Percentiles rank a stretch among this genome's conserved stretches.
phyloP scores from a whole-genome alignment of 2,797 vertebrate species.

The Protosalanx chinensis region DNA sequence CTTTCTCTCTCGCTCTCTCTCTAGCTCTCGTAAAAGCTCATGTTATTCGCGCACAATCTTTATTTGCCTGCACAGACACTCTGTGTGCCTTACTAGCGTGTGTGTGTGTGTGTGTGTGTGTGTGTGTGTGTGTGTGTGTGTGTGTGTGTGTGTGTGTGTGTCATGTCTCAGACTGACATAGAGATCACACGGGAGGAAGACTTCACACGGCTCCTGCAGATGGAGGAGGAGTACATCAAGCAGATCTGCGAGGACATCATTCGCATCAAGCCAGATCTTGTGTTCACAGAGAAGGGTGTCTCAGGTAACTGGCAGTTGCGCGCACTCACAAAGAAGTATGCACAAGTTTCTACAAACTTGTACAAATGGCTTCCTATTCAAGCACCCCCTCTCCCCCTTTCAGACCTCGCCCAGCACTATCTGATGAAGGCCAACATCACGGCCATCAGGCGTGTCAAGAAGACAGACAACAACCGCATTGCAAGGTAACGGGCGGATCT shows the following conservation, averaged over 20 bases:
- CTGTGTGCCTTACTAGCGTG: neutral
- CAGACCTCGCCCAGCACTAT: constrained; percentile 96
- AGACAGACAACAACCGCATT: constrained; percentile 93
- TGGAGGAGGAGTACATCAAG: constrained; percentile 96
- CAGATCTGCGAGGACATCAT: constrained; percentile 94
- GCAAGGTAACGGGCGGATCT: neutral
- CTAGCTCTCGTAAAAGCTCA: no score
- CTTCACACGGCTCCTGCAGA: constrained; percentile 89
- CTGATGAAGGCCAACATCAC: constrained; percentile 93
- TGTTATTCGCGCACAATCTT: no score
- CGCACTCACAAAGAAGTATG: neutral
- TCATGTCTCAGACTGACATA: constrained; percentile 85
- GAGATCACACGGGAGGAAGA: constrained; percentile 96
- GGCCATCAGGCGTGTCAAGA: constrained; percentile 89
- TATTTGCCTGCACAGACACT: no score
- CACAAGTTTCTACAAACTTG: neutral
- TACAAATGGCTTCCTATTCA: neutral
- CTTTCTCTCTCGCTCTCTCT: no score
- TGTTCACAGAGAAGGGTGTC: constrained; percentile 95
- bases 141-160: neutral
- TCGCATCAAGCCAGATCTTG: constrained; percentile 86
- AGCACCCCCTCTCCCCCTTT: neutral
- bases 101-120: constrained; percentile 4
- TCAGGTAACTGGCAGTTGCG: constrained; percentile 74
- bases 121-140: constrained; percentile 4